These are phyloP conservation scores for Coracopsis vasa DNA, from an alignment of 2,113 vertebrate species.

Conservation along the genomic window DNA sequence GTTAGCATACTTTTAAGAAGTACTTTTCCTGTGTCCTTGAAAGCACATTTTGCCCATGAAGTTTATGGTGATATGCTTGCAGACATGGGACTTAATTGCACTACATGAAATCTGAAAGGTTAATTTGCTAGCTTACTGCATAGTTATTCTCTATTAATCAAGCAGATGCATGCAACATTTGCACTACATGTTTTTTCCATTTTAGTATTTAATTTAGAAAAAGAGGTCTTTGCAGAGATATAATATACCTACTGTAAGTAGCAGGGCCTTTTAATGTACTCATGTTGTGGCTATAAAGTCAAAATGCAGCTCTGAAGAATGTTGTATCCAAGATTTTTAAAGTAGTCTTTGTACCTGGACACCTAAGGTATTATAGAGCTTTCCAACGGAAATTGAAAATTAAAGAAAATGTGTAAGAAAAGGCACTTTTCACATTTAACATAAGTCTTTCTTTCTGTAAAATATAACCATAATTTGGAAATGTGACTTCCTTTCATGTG, in stretches of 20 bases:
- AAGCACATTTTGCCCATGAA: neutral
- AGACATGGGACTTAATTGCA: neutral
- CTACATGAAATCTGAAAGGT: neutral
- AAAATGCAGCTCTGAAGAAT: neutral
- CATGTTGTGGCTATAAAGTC: neutral
- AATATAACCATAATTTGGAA: slow-evolving; percentile 5
- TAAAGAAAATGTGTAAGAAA: neutral
- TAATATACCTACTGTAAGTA: neutral
- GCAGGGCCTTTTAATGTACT: neutral
- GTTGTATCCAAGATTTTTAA: neutral
- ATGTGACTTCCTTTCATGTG: neutral
- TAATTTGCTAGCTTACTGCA: neutral
- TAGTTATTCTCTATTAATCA: neutral
- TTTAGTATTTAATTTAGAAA: neutral
- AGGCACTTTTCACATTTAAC: neutral
- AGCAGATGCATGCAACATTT: neutral
- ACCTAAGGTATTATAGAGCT: neutral
- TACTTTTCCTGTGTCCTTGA: neutral
- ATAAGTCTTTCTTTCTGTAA: slow-evolving; percentile 1
- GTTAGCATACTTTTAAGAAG: neutral
- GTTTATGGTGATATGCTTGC: neutral
- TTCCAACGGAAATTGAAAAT: neutral
- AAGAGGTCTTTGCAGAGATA: neutral
- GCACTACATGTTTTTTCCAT: neutral
- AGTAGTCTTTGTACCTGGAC: neutral